These are phyloP conservation scores for Nebria ingens DNA, from an alignment of 1,140 invertebrate genomes.

Conservation along the genomic window DNA sequence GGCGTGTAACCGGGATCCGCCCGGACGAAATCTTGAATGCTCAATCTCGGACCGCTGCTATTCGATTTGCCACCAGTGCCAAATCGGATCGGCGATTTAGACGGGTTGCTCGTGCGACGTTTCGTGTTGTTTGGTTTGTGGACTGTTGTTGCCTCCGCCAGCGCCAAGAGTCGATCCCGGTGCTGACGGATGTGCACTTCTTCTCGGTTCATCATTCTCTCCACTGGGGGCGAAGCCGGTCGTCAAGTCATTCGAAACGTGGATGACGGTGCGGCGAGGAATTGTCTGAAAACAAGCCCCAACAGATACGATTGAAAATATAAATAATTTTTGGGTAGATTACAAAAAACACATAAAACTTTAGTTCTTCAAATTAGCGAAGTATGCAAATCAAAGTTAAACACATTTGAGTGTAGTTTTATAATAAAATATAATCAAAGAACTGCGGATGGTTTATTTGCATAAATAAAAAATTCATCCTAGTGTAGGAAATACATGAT, in stretches of 20 bases:
- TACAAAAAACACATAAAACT: too few relatives aligned
- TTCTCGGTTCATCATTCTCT: conserved; percentile 35
- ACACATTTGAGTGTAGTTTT: too few relatives aligned
- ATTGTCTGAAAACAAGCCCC: too few relatives aligned
- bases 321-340: too few relatives aligned
- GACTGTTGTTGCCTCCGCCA: conserved; percentile 34
- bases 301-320: too few relatives aligned
- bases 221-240: conserved; percentile 12
- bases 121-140: conserved; percentile 29
- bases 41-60: conserved; percentile 24
- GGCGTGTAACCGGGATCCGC: conserved; percentile 43
- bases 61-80: neutral
- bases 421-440: too few relatives aligned
- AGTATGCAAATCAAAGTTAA: too few relatives aligned
- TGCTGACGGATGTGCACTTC: conserved; percentile 36
- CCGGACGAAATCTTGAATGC: conserved; percentile 30
- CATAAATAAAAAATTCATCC: too few relatives aligned
- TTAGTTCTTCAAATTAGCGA: too few relatives aligned
- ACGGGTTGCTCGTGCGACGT: conserved; percentile 26
- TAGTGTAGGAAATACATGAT: too few relatives aligned
- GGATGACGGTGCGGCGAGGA: too few relatives aligned
- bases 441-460: too few relatives aligned
- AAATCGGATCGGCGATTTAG: neutral
- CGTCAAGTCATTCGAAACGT: conserved; percentile 1
- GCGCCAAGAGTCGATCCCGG: conserved; percentile 35